Percentiles rank a stretch among this genome's conserved stretches.
Evolutionary conservation across 2,888 invertebrate species (phyloP).

Genomic region (Reticulitermes lucifugus): DNA sequence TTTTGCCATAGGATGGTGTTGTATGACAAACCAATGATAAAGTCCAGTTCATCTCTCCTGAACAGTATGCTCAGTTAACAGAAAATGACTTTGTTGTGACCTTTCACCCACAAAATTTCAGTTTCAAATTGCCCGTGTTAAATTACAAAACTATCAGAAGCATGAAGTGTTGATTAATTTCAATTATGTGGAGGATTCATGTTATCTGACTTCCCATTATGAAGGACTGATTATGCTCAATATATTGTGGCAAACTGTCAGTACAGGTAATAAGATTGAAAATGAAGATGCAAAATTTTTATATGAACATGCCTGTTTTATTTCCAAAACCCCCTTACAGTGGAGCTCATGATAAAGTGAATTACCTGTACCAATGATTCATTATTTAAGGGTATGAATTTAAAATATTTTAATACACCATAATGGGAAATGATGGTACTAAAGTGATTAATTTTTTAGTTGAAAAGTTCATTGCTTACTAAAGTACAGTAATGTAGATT

Average conservation of each 20-base stretch:
- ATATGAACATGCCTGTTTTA: constrained; percentile 7
- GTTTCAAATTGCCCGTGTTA: not conserved
- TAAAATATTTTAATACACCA: constrained; percentile 15
- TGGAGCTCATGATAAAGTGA: not conserved
- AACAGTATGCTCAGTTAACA: not conserved
- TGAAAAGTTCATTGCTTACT: constrained; percentile 27
- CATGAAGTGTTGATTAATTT: not conserved
- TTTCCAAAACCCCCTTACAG: constrained; percentile 10
- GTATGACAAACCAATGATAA: not conserved
- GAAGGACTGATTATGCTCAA: not conserved
- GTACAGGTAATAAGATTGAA: not conserved
- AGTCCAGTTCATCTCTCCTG: not conserved
- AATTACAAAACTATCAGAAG: not conserved
- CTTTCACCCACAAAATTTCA: not conserved
- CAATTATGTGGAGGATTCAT: not conserved
- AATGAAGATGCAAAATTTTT: not conserved
- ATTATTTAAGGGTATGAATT: constrained; percentile 19
- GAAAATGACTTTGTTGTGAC: not conserved
- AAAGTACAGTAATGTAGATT: constrained; percentile 14
- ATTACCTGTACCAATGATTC: constrained; percentile 11
- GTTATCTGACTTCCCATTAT: not conserved
- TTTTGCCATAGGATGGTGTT: not conserved
- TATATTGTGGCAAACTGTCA: not conserved
- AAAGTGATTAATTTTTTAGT: constrained; percentile 28
- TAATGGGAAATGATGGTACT: constrained; percentile 37